Evolutionary conservation across 2,888 invertebrate genomes (phyloP), one percentile per base, ranked within the genome.

Genomic region (Drosophila neotestacea): DNA sequence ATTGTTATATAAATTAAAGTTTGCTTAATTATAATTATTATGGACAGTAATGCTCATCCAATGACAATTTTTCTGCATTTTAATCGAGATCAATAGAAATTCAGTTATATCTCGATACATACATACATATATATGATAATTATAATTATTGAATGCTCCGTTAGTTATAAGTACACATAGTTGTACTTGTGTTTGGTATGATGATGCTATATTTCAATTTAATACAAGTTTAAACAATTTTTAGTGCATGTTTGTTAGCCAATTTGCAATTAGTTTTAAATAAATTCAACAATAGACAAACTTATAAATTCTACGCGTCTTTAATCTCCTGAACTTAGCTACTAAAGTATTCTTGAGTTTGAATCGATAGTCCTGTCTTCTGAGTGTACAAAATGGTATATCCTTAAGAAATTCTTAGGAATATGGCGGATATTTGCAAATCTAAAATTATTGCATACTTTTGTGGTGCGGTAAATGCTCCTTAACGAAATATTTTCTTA

Each of bases 191-290:
- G 10, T 38, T 22, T 60, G 51, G n/a, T 46, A 42, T 9, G 27
- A 58, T 34, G 55, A 61, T 56, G 71, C 67, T 77, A 56, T 61
- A 50, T 66, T 56, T 41, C 41, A 65, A 71, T 39, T 5, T 28
- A 39, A 22, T 48, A 16, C 46, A 41, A 50, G 22, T 38, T n/a
- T 50, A 2, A 51, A 55, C 36, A 38, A 27, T 48, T 59, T 71
- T 39, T 82, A 69, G 46, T 62, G 82, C 82, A 79, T 72, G 54
- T 68, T 76, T 80, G 51, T 83, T 83, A 81, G 80, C 73, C 67
- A 81, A 85, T 82, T 79, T 79, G 77, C 69, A 76, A 58, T 64
- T 85, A 74, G 79, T 67, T 67, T 56, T 64, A 61, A 85, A 78
- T 78, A 74, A 81, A 81, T 63, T 48, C 38, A 81, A 66, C 47